Evolutionary conservation across 2,797 vertebrate species (phyloP), one percentile per base, ranked within the genome.

Genomic region (Tadarida brasiliensis): DNA sequence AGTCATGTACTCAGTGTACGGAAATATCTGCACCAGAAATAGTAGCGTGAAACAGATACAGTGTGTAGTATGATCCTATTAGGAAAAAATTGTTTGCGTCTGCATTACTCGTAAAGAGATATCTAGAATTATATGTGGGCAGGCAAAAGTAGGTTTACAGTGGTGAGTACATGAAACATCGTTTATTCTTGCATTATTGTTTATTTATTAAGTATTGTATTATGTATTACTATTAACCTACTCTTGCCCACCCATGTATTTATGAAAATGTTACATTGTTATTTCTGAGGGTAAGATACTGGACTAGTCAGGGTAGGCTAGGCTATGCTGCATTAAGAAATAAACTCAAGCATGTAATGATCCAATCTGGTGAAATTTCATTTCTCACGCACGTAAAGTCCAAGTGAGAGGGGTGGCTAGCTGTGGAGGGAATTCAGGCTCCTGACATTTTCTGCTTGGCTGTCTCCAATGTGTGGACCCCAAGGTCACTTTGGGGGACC

Each of bases 401-500:
- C 73, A 28, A 24, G 14, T 35, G 11, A 20, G 3, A 17, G 22
- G 26, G 0, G 22, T 11, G 49, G 26, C 51, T 54, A 0, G 17
- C 30, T 26, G 2, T 1, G 20, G 28, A 35, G 15, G 17, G 54
- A 49, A 67, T 84, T 15, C 33, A 87, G 47, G 20, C 35, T 49
- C 28, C 28, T 35, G 9, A 5, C 14, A 44, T 59, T 47, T 39
- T 11, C 2, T 11, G n/a, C 20, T n/a, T 59, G 61, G 19, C 35
- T 51, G 2, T 54, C 8, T 71, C 16, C 24, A 33, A 10, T 11
- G 39, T 77, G 47, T 15, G 5, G 12, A 51, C 20, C 12, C 49
- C 74, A 71, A 3, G 5, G 4, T 61, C 70, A 51, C 56, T 89
- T 17, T 39, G 39, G 17, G 39, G 33, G 33, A 57, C 49, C 30